Evolutionary conservation across 1,140 invertebrate genomes (phyloP), one percentile per base, ranked within the genome.

Genomic region (Sarcophaga bullata): DNA sequence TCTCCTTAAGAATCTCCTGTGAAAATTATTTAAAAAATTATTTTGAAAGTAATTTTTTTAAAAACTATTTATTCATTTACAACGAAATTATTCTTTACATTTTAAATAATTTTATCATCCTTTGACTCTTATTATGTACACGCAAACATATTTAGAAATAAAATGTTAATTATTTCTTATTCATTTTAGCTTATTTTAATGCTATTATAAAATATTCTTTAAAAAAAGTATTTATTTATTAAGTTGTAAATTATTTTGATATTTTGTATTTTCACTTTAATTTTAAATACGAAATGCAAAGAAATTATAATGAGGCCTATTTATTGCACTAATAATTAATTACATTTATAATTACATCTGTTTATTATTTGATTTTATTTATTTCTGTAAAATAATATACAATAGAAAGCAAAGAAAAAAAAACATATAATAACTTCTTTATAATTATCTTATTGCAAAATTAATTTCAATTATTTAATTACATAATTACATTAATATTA

Each of bases 251-350:
- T 68, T 68, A 8, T 25, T 68, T 19, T 25, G 19, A 19, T 25
- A 25, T 68, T 68, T 68, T 68, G 6, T 37, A 37, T 19, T 68
- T 68, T 17, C 62, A 25, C 19, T 68, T 37, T 37, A 37, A 37
- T 37, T 19, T 19, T 6, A 19, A 68, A 25, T 17, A 9, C 6
- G 19, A 68, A 10, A 52, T 68, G 25, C 25, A 37, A 37, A 37
- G 25, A 37, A 37, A 37, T 68, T 17, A 68, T 68, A 10, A 68
- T 19, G 62, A 68, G 62, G 62, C 17, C 62, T 68, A 68, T 68
- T 68, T 68, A 68, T 68, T 58, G 13, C 54, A 58, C n/a, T 58
- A 58, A 13, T 62, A 19, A 25, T 17, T 68, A 68, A 68, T n/a
- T 37, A 37, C 25, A 37, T 37, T 37, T 37, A 37, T 37, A 2